Percentiles rank a stretch among this genome's conserved stretches.
Conservation (phyloP, 2,888 invertebrate species). For the Calephelis perditalis region DNA sequence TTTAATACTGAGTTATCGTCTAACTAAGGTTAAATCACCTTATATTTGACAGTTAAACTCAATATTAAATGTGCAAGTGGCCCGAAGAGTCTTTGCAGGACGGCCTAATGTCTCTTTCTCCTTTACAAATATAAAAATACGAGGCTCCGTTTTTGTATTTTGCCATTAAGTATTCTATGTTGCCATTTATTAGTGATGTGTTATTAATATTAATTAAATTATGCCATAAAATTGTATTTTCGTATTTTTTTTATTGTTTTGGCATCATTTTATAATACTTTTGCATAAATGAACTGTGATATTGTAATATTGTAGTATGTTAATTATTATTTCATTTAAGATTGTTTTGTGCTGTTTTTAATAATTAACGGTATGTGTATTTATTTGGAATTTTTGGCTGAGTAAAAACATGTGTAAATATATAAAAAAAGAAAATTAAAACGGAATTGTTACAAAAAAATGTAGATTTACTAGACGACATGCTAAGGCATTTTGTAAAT, state of each 20-base stretch:
- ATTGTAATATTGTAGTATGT: constrained; percentile 70
- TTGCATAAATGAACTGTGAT: constrained; percentile 79
- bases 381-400: constrained; percentile 31
- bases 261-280: constrained; percentile 45
- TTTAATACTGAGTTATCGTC: no score
- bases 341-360: constrained; percentile 37
- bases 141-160: constrained; percentile 1
- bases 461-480: constrained; percentile 38
- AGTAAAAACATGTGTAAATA: constrained; percentile 51
- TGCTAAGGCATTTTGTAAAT: constrained; percentile 63
- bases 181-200: constrained; percentile 20
- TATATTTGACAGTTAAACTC: no score
- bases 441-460: constrained; percentile 66
- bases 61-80: no score
- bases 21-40: no score
- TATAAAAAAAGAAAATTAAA: constrained; percentile 52
- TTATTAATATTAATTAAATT: constrained; percentile 27
- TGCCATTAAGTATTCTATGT: constrained; percentile 20
- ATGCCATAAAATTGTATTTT: constrained; percentile 46
- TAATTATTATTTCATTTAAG: constrained; percentile 62
- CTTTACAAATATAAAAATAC: background rate
- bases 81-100: no score
- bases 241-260: constrained; percentile 37
- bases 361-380: constrained; percentile 32
- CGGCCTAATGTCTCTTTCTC: no score